Evolutionary conservation across 2,888 invertebrate genomes (phyloP).

Genomic region (Limnephilus marmoratus): DNA sequence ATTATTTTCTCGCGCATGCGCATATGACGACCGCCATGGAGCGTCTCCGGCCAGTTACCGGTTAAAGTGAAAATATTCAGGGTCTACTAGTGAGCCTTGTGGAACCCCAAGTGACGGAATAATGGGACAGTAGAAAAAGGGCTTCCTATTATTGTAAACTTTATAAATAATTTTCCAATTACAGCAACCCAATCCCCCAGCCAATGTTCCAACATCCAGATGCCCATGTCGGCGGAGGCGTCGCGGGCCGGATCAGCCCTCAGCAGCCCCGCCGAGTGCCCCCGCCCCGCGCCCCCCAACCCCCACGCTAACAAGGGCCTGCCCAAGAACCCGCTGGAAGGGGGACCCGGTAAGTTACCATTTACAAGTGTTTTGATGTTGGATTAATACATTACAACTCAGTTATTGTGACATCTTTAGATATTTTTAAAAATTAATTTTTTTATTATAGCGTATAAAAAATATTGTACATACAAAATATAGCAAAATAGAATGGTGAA

Average conservation of each 20-base stretch:
- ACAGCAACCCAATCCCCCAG: conserved; percentile 74
- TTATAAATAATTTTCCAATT: background rate
- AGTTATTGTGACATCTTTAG: background rate
- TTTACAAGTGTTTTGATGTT: background rate
- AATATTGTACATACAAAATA: no score
- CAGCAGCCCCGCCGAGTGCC: conserved; percentile 72
- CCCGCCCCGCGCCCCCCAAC: conserved; percentile 68
- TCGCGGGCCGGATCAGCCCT: conserved; percentile 75
- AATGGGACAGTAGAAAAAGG: no score
- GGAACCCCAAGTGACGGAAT: no score
- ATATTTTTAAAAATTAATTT: no score
- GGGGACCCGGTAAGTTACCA: conserved; percentile 72
- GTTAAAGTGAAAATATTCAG: no score
- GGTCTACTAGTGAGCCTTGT: no score
- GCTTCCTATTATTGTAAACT: no score
- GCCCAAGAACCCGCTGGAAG: conserved; percentile 72
- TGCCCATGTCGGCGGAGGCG: conserved; percentile 77
- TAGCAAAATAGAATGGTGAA: no score
- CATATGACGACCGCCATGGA: no score
- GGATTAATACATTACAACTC: background rate
- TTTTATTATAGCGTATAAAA: no score
- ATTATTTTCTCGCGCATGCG: no score
- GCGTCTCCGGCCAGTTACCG: no score
- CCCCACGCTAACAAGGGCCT: conserved; percentile 69
- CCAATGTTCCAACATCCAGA: conserved; percentile 72